Percentiles rank a stretch among this genome's conserved stretches.
Evolutionary conservation across 2,797 vertebrate species (phyloP).

Genomic region (Rhincodon typus): DNA sequence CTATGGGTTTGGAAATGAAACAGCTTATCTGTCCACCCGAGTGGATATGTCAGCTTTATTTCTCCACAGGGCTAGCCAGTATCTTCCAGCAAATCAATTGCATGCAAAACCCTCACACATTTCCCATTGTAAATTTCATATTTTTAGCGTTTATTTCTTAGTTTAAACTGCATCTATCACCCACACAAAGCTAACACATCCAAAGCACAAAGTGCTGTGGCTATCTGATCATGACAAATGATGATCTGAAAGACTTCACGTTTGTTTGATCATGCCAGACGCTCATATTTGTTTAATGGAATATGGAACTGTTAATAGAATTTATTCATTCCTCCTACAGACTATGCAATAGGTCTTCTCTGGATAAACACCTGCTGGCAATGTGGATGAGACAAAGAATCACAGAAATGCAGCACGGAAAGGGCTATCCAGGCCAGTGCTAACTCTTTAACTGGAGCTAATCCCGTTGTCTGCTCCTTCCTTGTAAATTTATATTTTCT

Average conservation of each 20-base stretch:
- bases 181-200: neutral
- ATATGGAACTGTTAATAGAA: neutral
- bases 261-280: neutral
- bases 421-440: neutral
- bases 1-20: neutral
- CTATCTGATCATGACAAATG: neutral
- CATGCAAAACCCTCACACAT: neutral
- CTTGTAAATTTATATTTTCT: neutral
- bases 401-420: neutral
- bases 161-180: neutral
- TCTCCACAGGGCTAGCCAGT: neutral
- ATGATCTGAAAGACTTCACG: neutral
- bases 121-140: neutral
- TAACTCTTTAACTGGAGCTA: neutral
- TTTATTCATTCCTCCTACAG: conserved; percentile 4
- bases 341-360: neutral
- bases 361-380: neutral
- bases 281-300: conserved; percentile 25
- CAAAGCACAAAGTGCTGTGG: neutral
- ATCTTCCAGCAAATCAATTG: neutral
- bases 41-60: neutral
- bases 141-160: neutral
- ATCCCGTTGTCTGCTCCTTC: neutral
- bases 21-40: neutral
- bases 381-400: neutral